Conservation (phyloP, 2,888 invertebrate species). For the Hedya salicella region DNA sequence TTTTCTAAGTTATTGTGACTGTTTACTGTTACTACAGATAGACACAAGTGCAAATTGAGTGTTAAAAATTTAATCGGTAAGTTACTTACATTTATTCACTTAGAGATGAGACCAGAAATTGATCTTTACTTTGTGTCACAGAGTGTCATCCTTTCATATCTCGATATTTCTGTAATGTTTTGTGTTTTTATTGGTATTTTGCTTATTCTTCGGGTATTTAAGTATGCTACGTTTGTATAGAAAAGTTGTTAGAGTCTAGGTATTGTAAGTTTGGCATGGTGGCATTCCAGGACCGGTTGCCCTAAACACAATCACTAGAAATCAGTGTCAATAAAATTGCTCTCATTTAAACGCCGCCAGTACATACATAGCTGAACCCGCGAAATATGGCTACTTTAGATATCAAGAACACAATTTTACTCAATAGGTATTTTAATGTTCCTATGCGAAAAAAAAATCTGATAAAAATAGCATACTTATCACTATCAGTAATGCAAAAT, state of each 20-base stretch:
- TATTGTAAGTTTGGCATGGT: constrained; percentile 43
- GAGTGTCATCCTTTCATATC: constrained; percentile 35
- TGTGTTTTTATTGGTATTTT: constrained; percentile 37
- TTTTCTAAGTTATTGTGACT: constrained; percentile 48
- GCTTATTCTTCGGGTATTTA: constrained; percentile 2
- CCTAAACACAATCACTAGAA: constrained; percentile 49
- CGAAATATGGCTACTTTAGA: constrained; percentile 4
- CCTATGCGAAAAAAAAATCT: too few species aligned
- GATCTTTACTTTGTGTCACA: constrained; percentile 34
- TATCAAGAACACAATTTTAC: too few species aligned
- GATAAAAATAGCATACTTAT: too few species aligned
- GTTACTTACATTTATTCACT: not conserved
- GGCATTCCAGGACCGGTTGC: constrained; percentile 58
- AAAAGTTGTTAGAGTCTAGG: constrained; percentile 15
- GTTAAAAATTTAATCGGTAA: constrained; percentile 20
- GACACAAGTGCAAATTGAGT: constrained; percentile 15
- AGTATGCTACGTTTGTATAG: not conserved
- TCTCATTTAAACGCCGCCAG: constrained; percentile 47
- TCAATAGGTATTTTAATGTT: too few species aligned
- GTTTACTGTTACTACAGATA: constrained; percentile 10
- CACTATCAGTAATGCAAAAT: too few species aligned
- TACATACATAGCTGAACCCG: constrained; percentile 49
- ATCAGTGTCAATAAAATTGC: constrained; percentile 55
- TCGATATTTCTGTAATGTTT: constrained; percentile 27
- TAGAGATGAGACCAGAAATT: constrained; percentile 24